Conservation (phyloP, 1,140 invertebrate genomes). For the Coptotermes formosanus region DNA sequence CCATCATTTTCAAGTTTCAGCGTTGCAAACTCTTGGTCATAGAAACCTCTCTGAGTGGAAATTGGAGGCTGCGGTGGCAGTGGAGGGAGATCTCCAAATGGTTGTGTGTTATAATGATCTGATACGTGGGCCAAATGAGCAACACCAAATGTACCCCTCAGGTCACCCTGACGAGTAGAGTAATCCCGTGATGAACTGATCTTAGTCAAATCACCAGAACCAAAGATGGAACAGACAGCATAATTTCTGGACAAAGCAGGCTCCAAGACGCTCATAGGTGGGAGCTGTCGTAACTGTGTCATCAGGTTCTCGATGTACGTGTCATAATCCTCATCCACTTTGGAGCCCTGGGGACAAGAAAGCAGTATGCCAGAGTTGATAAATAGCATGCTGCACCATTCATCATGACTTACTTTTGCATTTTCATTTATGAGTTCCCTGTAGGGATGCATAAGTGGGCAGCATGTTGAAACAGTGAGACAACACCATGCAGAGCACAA, state of each 20-base stretch:
- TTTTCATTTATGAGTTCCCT: too few species aligned
- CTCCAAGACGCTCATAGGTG: constrained; percentile 83
- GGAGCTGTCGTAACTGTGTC: constrained; percentile 77
- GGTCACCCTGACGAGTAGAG: constrained; percentile 68
- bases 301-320: constrained; percentile 85
- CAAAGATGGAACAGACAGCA: constrained; percentile 76
- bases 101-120: constrained; percentile 80
- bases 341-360: constrained; percentile 56
- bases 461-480: too few species aligned
- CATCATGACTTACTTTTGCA: too few species aligned
- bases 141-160: constrained; percentile 75
- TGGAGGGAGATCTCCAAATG: constrained; percentile 74
- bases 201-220: constrained; percentile 75
- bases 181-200: constrained; percentile 63
- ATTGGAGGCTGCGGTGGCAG: constrained; percentile 65
- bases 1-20: constrained; percentile 66
- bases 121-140: constrained; percentile 65
- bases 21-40: constrained; percentile 89
- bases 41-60: constrained; percentile 86
- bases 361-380: background rate
- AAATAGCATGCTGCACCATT: background rate
- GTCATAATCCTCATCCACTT: constrained; percentile 89
- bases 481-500: too few species aligned
- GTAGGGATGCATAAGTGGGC: too few species aligned
- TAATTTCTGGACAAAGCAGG: constrained; percentile 81